Base-by-base conservation (phyloP, 2,888 invertebrate genomes). In the Tetragnatha montana region DNA sequence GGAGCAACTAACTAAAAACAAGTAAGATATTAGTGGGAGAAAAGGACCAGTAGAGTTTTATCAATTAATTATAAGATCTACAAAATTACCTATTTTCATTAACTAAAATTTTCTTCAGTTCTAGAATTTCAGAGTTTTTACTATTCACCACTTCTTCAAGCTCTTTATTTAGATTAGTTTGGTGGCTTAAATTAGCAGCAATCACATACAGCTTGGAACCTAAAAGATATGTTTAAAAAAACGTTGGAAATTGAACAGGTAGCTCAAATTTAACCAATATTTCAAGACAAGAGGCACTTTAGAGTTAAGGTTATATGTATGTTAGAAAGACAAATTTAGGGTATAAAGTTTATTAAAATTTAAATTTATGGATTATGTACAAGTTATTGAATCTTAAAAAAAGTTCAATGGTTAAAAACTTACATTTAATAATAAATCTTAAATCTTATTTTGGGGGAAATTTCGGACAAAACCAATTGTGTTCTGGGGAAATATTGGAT, bases 171-270 rank as follows among this genome's bases (percentile, higher is more conserved):
- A 80, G 12, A 14, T 70, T 70, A 7, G 69, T 69, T 73, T 89
- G 88, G 17, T 80, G 73, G 21, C 50, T 89, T 22, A 89, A 80
- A 35, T 81, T 79, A 3, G 49, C 50, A 21, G 19, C 49, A 74
- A 89, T 21, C 12, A 82, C 60, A 75, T 74, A 47, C 0, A 89
- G 14, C 70, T 89, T 89, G 10, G 88, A 84, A 75, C 80, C 88
- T 89, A 21, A 4, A 51, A 35, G 35, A 35, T 4, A 35, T 19
- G 17, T 10, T 35, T 71, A 19, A 71, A 81, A 47, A 71, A 60
- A 70, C 4, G 21, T 14, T 22, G 19, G 19, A 74, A 0, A n/a
- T 21, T 21, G 19, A 22, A 8, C 19, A 6, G 14, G 35, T 6
- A 14, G 35, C 1, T 8, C 7, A 68, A 68, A 68, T 68, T 14